A percentile compares a stretch with the other conserved stretches of the same genome.
Evolutionary conservation across 2,888 invertebrate genomes (phyloP).

Genomic region (Onthophagus sagittarius): DNA sequence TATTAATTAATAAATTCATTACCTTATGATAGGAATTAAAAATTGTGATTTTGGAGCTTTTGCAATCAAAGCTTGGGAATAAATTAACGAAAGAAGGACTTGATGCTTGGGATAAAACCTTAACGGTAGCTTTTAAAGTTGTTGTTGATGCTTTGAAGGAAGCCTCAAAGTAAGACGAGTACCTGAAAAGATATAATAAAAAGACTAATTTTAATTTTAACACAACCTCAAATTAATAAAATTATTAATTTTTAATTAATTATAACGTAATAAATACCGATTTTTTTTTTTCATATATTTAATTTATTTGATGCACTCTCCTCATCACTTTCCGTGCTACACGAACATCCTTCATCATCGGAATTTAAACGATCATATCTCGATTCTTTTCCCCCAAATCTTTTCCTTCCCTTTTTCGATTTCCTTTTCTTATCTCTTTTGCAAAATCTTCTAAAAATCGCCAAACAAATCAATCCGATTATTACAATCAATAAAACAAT

Average conservation of each 20-base stretch:
- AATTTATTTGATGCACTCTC: background rate
- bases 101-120: slow-evolving; percentile 49
- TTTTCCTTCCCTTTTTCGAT: slow-evolving; percentile 14
- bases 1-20: background rate
- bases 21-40: slow-evolving; percentile 44
- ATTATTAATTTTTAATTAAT: background rate
- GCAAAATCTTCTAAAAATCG: background rate
- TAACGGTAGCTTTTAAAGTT: slow-evolving; percentile 41
- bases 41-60: slow-evolving; percentile 43
- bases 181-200: background rate
- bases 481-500: slow-evolving; percentile 25
- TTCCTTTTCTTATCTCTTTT: slow-evolving; percentile 22
- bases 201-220: background rate
- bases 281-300: background rate
- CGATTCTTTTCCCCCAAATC: background rate
- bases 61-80: slow-evolving; percentile 46
- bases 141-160: slow-evolving; percentile 34
- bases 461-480: slow-evolving; percentile 13
- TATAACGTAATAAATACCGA: background rate
- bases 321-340: slow-evolving; percentile 17
- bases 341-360: slow-evolving; percentile 27
- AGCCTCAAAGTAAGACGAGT: background rate
- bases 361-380: slow-evolving; percentile 28
- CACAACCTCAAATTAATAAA: background rate
- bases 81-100: slow-evolving; percentile 45